These are phyloP conservation scores for Pseudococcus jackbeardsleyi DNA, from an alignment of 2,888 invertebrate genomes.

Conservation along the genomic window DNA sequence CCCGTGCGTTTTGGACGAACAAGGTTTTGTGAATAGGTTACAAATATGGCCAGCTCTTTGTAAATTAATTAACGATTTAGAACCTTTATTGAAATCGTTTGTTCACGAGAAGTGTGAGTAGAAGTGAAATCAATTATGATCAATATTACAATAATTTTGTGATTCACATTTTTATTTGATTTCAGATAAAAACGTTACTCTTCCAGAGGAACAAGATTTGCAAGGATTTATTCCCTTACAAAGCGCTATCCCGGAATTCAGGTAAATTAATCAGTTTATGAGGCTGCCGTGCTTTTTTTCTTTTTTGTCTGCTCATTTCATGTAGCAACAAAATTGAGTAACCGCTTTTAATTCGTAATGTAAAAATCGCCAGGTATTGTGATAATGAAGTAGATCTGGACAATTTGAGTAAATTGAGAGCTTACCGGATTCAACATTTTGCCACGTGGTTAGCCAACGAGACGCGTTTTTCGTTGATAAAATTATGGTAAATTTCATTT, in stretches of 20 bases:
- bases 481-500: constrained; percentile 62
- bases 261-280: constrained; percentile 65
- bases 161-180: neutral
- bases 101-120: constrained; percentile 74
- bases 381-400: constrained; percentile 70
- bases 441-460: constrained; percentile 72
- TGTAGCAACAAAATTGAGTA: neutral
- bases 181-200: constrained; percentile 76
- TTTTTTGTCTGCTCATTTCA: neutral
- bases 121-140: neutral
- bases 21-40: constrained; percentile 74
- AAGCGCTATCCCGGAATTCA: constrained; percentile 74
- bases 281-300: neutral
- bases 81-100: constrained; percentile 72
- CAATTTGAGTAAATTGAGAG: constrained; percentile 72
- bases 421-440: constrained; percentile 72
- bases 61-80: constrained; percentile 79
- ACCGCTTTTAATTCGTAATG: neutral
- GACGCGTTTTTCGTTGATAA: constrained; percentile 69
- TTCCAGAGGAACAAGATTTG: constrained; percentile 85
- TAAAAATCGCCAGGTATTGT: constrained; percentile 70
- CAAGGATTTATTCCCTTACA: constrained; percentile 84
- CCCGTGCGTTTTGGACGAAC: constrained; percentile 72
- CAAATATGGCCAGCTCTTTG: constrained; percentile 86
- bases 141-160: neutral